Evolutionary conservation across 2,797 vertebrate genomes (phyloP), one percentile per base, ranked within the genome.

Genomic region (Dermochelys coriacea): DNA sequence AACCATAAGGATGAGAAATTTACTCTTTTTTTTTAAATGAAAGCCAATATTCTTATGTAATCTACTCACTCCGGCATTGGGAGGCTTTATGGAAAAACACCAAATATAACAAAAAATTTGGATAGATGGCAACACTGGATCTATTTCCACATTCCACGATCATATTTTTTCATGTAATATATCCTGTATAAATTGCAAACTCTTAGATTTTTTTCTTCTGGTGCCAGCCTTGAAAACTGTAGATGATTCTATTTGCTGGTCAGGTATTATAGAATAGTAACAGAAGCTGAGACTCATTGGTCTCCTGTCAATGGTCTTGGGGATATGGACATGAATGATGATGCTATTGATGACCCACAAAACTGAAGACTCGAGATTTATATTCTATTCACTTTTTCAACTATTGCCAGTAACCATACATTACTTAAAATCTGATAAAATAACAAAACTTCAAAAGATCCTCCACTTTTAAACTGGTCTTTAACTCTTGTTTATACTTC

Each of bases 201-300:
- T 34, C 23, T 68, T 75, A 54, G 12, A 3, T 75, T 5, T 37
- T 87, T 37, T 55, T 45, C 74, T 54, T 34, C 25, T 2, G 2
- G 78, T 89, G 29, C 54, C 0, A 86, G 15, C 47, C 85, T 93
- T 87, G 88, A 93, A 93, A 93, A 77, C 88, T 83, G 47, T 25
- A 84, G 75, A 80, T 87, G 1, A 59, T 80, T 93, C 80, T 78
- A 8, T 93, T 95, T 93, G 81, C 92, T 84, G 31, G n/a, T 12
- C 82, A 83, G 57, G 49, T 75, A 14, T 79, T 94, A 87, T 71
- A 92, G 89, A 95, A 88, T 75, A 95, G 59, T 79, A 91, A 89
- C 78, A 92, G 94, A 86, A 92, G 37, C 64, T 92, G 41, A 82
- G 64, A 85, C 37, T 84, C 78, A 80, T 94, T 61, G 80, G 50